Conservation (phyloP, 2,888 invertebrate species). For the Neocrepidodera transversa region DNA sequence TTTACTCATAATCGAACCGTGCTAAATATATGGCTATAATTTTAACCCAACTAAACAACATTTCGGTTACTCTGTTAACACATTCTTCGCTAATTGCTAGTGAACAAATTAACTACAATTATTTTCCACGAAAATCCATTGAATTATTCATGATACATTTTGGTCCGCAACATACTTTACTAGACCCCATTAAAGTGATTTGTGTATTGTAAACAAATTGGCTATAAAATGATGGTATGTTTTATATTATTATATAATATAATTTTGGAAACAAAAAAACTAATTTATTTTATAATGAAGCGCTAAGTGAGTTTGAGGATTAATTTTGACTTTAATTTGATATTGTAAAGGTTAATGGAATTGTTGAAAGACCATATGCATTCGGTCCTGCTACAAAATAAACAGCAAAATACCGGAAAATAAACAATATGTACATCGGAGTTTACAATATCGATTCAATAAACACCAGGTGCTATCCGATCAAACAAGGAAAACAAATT, state of each 20-base stretch:
- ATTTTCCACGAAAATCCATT: background rate
- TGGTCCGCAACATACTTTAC: background rate
- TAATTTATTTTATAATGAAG: too few species aligned
- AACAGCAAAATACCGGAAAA: background rate
- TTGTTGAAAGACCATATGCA: slow-evolving; percentile 3
- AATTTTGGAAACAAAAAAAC: too few species aligned
- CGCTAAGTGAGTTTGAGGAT: background rate
- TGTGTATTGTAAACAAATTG: background rate
- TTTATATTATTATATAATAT: background rate
- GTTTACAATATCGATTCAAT: slow-evolving; percentile 10
- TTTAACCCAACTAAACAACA: background rate
- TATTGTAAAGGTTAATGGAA: slow-evolving; percentile 5
- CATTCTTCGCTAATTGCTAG: background rate
- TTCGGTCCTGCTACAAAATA: background rate
- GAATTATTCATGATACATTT: background rate
- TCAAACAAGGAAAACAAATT: slow-evolving; percentile 3
- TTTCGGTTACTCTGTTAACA: background rate
- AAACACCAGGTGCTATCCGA: slow-evolving; percentile 4
- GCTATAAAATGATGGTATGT: background rate
- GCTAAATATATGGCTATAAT: background rate
- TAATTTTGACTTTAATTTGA: slow-evolving; percentile 4
- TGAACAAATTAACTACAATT: slow-evolving; percentile 1
- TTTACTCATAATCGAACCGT: background rate
- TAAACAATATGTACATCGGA: background rate
- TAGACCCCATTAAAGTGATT: background rate